Base-by-base conservation (phyloP, 1,140 invertebrate species). In the Drosophila pseudoananassae region DNA sequence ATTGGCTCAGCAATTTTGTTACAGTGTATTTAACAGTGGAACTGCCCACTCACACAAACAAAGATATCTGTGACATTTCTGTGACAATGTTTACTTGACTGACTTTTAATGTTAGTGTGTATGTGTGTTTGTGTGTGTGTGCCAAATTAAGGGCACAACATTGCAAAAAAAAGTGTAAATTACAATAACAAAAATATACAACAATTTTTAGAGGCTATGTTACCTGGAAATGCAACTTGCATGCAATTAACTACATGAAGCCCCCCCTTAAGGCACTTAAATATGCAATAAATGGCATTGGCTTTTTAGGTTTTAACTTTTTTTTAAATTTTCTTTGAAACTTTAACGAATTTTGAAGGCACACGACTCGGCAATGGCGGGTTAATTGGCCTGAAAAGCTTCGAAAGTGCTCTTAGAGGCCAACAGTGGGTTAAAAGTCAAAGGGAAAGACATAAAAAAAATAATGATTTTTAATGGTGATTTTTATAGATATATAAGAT, bases 361-460 rank as follows among this genome's bases (percentile, higher is more conserved):
- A 31, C 31, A 31, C 31, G 31, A 8, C 33, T 36, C 33, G 33
- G 33, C 33, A 8, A 9, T 27, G 25, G 23, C 70, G 47, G 73
- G 63, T 69, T 76, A 76, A 76, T 76, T 76, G 63, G 49, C 73
- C 73, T 54, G 56, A 76, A 76, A 76, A 76, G 51, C 55, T 43
- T 36, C 45, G 36, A 73, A 75, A 50, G 56, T 54, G 40, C 25
- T 27, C 23, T 47, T 60, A 36, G 36, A 29, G 52, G 45, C 33
- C 4, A 12, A 68, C 61, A 55, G 45, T 76, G 33, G 33, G 33
- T 36, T 4, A 36, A 36, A 36, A 33, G 31, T 33, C 31, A 29
- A 7, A 8, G 27, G 27, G 27, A 4, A 29, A 8, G 20, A 20
- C 20, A 20, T 20, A 20, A 20, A 20, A 20, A 20, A 20, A 20